Evolutionary conservation across 2,113 vertebrate genomes (phyloP), one percentile per base, ranked within the genome.

Genomic region (Indicator maculatus): DNA sequence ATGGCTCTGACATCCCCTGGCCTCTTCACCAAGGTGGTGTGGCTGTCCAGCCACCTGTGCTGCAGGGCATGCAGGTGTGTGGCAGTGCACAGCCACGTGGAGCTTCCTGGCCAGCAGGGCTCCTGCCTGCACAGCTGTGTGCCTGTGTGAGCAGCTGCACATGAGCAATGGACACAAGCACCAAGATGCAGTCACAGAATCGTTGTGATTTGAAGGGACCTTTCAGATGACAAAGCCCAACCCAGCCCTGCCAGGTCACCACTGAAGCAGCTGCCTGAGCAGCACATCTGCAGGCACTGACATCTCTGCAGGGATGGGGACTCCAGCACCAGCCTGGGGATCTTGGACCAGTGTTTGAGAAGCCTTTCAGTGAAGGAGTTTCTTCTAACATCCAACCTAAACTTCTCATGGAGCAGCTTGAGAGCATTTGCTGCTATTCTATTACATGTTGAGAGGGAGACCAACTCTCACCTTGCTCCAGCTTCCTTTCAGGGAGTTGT

Each of bases 1-100:
- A 26, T 1, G 16, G 5, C 17, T 5, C 15, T 0, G 4, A 30
- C 38, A 14, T 3, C 9, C 31, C 24, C 19, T n/a, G 60, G 21
- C 6, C 65, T 66, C 66, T 53, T 47, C 26, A 41, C 8, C 30
- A 44, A 4, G 26, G 6, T 0, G 1, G 2, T 12, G 4, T 1
- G 6, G 8, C 3, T 23, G 38, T 12, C 3, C 33, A 60, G 36
- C 16, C 39, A 5, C 1, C 5, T 5, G 15, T 18, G 10, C 33
- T 21, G 55, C 14, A 52, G 64, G 73, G 76, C 53, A 11, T 0
- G 2, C 28, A 36, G 67, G 4, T 7, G 9, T 3, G 31, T 38
- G 60, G 36, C 69, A 38, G 26, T 3, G 18, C 16, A 7, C 27
- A 11, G 7, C 36, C 8, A 3, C 3, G 2, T 0, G 7, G 33